These are phyloP conservation scores for Coenobita brevimanus DNA, from an alignment of 1,140 invertebrate species.

Conservation along the genomic window DNA sequence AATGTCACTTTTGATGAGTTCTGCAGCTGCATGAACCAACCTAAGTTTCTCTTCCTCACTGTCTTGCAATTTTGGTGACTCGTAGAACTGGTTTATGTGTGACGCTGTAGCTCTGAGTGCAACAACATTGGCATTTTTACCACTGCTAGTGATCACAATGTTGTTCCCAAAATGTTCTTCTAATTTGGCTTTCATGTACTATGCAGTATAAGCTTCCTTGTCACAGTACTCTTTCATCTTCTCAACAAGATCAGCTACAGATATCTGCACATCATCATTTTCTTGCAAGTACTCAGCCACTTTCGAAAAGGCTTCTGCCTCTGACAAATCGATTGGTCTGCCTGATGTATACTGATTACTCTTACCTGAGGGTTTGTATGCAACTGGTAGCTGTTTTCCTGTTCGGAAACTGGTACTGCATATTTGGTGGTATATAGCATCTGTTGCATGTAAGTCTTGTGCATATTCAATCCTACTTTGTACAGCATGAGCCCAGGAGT, in stretches of 20 bases:
- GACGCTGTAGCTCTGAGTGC: background rate
- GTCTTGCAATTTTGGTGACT: background rate
- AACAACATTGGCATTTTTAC: background rate
- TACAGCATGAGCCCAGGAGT: constrained; percentile 8
- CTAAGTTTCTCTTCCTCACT: background rate
- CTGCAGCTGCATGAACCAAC: too few species aligned
- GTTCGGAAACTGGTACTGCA: constrained; percentile 21
- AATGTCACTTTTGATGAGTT: background rate
- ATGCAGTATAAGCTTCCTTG: background rate
- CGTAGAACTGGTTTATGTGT: background rate
- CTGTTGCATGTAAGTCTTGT: background rate
- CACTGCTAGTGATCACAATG: background rate
- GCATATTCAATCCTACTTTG: background rate
- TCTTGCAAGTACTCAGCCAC: background rate
- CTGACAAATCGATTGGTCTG: background rate
- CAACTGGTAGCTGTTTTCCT: background rate
- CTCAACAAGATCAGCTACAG: constrained; percentile 10
- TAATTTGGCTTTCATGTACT: constrained; percentile 1
- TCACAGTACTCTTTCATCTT: constrained; percentile 30
- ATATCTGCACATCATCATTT: constrained; percentile 9
- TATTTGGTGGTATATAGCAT: constrained; percentile 20
- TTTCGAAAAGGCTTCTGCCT: constrained; percentile 10
- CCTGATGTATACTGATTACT: background rate
- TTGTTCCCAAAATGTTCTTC: constrained; percentile 23
- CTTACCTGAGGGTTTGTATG: background rate